phyloP scores from a whole-genome alignment of 2,113 vertebrate species.

The Oryzias woworae region DNA sequence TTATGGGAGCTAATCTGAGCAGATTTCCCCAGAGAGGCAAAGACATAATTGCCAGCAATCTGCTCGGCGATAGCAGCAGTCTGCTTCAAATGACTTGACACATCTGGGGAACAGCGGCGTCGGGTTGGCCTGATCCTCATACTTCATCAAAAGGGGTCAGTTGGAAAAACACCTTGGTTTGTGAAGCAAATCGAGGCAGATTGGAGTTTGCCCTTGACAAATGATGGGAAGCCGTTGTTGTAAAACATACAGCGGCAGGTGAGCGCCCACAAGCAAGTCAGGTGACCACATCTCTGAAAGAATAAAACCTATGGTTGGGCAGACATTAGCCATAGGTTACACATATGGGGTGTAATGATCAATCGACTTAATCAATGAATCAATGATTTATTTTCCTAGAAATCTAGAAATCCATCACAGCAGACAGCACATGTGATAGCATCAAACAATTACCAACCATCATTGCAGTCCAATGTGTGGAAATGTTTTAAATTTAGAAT shows the following conservation, averaged over 20 bases:
- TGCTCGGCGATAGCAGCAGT: conserved; percentile 52
- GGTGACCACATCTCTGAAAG: not conserved
- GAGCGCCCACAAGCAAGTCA: conserved; percentile 8
- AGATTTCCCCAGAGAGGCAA: conserved; percentile 68
- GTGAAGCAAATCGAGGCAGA: conserved; percentile 48
- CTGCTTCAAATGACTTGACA: conserved; percentile 63
- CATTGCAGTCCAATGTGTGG: too few species aligned
- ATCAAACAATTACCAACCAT: too few species aligned
- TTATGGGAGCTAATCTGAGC: conserved; percentile 73
- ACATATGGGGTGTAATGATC: too few species aligned
- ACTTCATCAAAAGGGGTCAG: conserved; percentile 61
- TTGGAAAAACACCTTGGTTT: conserved; percentile 58
- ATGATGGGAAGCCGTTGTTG: conserved; percentile 43
- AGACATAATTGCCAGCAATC: conserved; percentile 72
- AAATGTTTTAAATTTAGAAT: too few species aligned
- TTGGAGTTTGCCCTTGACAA: conserved; percentile 60
- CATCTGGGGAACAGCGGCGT: conserved; percentile 45
- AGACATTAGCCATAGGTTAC: too few species aligned
- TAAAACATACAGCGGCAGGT: conserved; percentile 18
- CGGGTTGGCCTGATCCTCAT: conserved; percentile 38
- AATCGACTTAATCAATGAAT: too few species aligned
- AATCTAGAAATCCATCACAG: too few species aligned
- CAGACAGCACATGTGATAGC: too few species aligned
- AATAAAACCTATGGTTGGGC: too few species aligned
- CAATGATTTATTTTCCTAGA: too few species aligned